Percentiles rank a stretch among this genome's conserved stretches.
These are phyloP conservation scores for Paratilapia polleni DNA, from an alignment of 2,113 vertebrate genomes.

Conservation along the genomic window DNA sequence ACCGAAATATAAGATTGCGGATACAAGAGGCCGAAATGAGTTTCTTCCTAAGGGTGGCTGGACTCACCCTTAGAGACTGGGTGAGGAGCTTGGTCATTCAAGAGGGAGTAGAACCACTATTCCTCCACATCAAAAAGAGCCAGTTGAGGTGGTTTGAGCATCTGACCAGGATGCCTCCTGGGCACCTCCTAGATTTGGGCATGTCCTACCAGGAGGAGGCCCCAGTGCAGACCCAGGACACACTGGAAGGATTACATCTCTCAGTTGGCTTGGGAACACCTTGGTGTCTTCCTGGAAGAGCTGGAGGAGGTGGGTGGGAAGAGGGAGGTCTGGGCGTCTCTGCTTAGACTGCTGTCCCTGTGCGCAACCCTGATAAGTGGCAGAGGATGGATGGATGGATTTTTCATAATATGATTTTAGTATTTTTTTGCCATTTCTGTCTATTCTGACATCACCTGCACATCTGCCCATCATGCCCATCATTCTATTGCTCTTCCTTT, in stretches of 20 bases:
- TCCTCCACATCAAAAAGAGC: no score
- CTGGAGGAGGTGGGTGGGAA: not conserved
- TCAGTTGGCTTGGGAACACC: not conserved
- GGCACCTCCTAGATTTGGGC: not conserved
- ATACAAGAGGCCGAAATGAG: not conserved
- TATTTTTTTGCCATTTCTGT: not conserved
- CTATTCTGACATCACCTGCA: not conserved
- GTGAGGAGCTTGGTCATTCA: not conserved
- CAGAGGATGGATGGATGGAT: not conserved
- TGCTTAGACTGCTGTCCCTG: not conserved
- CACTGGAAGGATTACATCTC: not conserved
- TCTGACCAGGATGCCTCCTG: not conserved
- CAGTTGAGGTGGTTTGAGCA: not conserved
- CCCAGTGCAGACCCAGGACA: not conserved
- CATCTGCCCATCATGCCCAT: not conserved
- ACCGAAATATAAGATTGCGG: not conserved
- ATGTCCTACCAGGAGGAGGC: not conserved
- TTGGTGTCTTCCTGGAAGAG: not conserved
- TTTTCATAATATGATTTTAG: not conserved
- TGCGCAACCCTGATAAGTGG: not conserved
- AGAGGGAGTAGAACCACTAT: not conserved
- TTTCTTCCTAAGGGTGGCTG: not conserved
- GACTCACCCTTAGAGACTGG: not conserved
- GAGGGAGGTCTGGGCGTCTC: not conserved
- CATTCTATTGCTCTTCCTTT: not conserved